Base-by-base conservation (phyloP, 2,888 invertebrate genomes). In the Himalopsyche tibetana region DNA sequence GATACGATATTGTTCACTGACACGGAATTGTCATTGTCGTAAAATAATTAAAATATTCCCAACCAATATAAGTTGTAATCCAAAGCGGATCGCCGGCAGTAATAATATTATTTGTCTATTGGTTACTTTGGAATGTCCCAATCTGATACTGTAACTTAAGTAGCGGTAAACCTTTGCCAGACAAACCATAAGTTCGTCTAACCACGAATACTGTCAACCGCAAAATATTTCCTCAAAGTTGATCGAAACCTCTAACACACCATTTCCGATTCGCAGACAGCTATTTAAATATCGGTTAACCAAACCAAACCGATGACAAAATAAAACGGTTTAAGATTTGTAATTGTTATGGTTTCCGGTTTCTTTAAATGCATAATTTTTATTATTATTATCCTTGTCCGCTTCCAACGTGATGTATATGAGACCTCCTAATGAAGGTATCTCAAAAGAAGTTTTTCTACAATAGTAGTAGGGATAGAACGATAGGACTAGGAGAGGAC, bases 241-340 rank as follows among this genome's bases (percentile, higher is more conserved):
- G 36, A 74, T 74, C 28, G 74, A 74, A 74, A 74, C 74, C 74
- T 74, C 74, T 74, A 74, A 74, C 12, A 38, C 74, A 74, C 74
- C 74, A 74, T 74, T 74, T 74, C 74, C 74, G 74, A 74, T 74
- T 12, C 28, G 9, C 28, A 36, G 12, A 74, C 74, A 74, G 28
- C 36, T 36, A 74, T 74, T 74, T 15, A 36, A 74, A 74, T 74
- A 74, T 74, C 74, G 74, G 74, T 74, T 38, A 74, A 74, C 74
- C 74, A 74, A 69, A 63, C 63, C 63, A 63, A n/a, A 19, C 11
- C 28, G 5, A 69, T 74, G 38, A 38, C 36, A 63, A n/a, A 63
- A 63, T 19, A 19, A 19, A 63, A 63, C 63, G 19, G 28, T 63
- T 63, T 63, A 19, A 63, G 28, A n/a, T 28, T 19, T 3, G 19